Evolutionary conservation across 2,888 invertebrate genomes (phyloP).

Genomic region (Anticlea derivata): DNA sequence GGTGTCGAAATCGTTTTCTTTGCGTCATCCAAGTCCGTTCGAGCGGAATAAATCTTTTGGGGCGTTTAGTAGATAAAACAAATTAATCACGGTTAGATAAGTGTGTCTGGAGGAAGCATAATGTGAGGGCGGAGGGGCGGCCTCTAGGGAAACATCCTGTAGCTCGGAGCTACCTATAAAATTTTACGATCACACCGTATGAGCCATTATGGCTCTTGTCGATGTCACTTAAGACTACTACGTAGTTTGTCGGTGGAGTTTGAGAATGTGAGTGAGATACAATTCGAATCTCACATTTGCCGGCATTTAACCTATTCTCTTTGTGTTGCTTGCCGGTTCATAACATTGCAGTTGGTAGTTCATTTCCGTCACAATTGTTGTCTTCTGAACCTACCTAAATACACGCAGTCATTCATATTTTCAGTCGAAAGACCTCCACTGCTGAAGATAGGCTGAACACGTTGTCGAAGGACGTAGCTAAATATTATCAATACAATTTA

Average conservation of each 20-base stretch:
- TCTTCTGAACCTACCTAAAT: background rate
- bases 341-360: slow-evolving; percentile 7
- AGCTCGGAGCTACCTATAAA: slow-evolving; percentile 67
- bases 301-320: slow-evolving; percentile 7
- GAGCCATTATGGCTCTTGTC: slow-evolving; percentile 72
- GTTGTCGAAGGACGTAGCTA: too few relatives aligned
- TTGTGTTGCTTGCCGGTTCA: slow-evolving; percentile 10
- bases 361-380: slow-evolving; percentile 2
- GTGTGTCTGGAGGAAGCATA: slow-evolving; percentile 63
- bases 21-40: slow-evolving; percentile 43
- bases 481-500: too few relatives aligned
- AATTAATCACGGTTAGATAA: slow-evolving; percentile 78
- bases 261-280: slow-evolving; percentile 31
- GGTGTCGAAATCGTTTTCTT: slow-evolving; percentile 37
- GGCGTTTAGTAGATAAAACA: slow-evolving; percentile 65
- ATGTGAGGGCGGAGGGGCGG: slow-evolving; percentile 56
- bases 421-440: too few relatives aligned
- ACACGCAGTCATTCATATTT: too few relatives aligned
- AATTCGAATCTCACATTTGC: slow-evolving; percentile 15
- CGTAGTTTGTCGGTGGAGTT: slow-evolving; percentile 60
- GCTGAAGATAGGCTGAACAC: too few relatives aligned
- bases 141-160: slow-evolving; percentile 63
- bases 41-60: slow-evolving; percentile 52
- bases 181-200: slow-evolving; percentile 76
- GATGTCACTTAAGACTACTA: slow-evolving; percentile 66